Evolutionary conservation across 2,113 vertebrate species (phyloP), one percentile per base, ranked within the genome.

Genomic region (Cyphomyrus discorhynchus): DNA sequence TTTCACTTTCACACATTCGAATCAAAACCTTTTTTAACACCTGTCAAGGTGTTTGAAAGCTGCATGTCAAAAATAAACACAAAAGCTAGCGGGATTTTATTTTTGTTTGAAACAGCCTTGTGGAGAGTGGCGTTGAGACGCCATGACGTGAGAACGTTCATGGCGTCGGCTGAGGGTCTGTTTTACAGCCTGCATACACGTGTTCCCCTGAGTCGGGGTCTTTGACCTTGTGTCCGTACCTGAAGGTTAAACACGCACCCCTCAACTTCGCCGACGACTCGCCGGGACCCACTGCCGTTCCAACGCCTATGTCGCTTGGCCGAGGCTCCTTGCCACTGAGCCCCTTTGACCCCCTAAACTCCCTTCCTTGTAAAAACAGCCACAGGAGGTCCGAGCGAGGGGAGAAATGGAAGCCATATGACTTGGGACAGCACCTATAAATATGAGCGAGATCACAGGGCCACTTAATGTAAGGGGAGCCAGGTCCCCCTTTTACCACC

Each of bases 331-430:
- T 92, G 93, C 93, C 90, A 92, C 87, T 91, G 89, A 91, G 35
- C 74, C 91, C 92, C 84, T 90, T 89, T 96, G 95, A 96, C 95
- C 96, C 49, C 92, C 90, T 93, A 92, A 93, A 91, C 94, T 95
- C 93, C 94, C 94, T 91, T 89, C 93, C 95, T 96, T 96, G 95
- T 96, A 95, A 96, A 96, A 95, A 90, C 92, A 91, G 80, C 95
- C 93, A 92, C 94, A 94, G 95, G 96, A 94, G 94, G 94, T 95
- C 94, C 92, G 91, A 93, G 92, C 93, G 95, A 95, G 94, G 95
- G 94, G 94, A 95, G 95, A 95, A 96, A 96, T 96, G 94, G 93
- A 96, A 96, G 95, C 95, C 95, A 96, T 95, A 95, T 96, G 96
- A 96, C 95, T 94, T 90, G 92, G 95, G 95, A 96, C 95, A 95